Evolutionary conservation across 2,113 vertebrate species (phyloP).

Genomic region (Chloroceryle aenea): DNA sequence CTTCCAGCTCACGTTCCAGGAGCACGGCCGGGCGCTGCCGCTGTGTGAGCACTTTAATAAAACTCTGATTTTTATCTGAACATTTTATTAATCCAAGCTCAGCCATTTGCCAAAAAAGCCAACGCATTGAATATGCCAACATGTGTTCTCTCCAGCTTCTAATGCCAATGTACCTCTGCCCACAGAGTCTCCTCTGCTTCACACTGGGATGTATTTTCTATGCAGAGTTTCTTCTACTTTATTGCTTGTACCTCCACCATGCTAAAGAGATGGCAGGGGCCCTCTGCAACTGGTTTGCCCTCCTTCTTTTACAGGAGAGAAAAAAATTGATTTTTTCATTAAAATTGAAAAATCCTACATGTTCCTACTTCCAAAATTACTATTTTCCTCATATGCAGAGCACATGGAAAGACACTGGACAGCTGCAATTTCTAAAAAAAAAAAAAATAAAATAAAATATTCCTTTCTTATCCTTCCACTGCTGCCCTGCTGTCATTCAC

Average conservation of each 20-base stretch:
- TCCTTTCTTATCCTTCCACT: background rate
- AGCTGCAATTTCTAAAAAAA: background rate
- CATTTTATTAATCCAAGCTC: slow-evolving; percentile 65
- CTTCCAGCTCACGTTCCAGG: slow-evolving; percentile 34
- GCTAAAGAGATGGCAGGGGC: background rate
- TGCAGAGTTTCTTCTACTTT: background rate
- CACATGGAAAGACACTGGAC: background rate
- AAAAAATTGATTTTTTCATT: background rate
- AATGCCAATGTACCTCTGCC: background rate
- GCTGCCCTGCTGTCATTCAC: background rate
- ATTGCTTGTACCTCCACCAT: background rate
- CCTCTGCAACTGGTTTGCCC: background rate
- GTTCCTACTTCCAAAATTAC: background rate
- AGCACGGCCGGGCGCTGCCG: background rate
- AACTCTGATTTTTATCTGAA: slow-evolving; percentile 67
- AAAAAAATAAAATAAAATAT: background rate
- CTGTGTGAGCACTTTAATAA: slow-evolving; percentile 46
- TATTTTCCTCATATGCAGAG: background rate
- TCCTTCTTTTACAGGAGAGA: background rate
- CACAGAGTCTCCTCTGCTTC: slow-evolving; percentile 8
- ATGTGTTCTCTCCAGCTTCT: background rate
- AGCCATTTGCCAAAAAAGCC: slow-evolving; percentile 47
- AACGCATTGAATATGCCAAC: background rate
- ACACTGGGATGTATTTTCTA: background rate
- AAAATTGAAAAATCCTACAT: background rate